A percentile compares a stretch with the other conserved stretches of the same genome.
phyloP scores from a whole-genome alignment of 2,113 vertebrate species.

The Petrocephalus zakoni region DNA sequence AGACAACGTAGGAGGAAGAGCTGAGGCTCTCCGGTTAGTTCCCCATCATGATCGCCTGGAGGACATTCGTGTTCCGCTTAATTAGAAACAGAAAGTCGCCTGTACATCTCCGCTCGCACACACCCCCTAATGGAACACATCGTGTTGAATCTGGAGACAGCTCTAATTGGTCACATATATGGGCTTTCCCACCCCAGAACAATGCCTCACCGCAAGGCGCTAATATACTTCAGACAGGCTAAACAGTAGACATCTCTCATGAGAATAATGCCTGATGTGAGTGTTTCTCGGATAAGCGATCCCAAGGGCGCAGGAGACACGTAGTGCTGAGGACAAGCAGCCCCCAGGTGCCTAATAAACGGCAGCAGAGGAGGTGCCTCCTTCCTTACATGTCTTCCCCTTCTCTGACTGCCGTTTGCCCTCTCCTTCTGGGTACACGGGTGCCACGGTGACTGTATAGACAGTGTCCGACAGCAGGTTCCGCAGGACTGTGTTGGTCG shows the following conservation, averaged over 20 bases:
- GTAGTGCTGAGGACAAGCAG: background rate
- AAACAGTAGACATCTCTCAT: background rate
- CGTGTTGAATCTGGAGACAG: background rate
- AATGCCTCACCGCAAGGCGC: background rate
- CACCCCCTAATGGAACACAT: background rate
- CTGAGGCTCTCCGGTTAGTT: slow-evolving; percentile 13
- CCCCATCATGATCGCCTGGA: background rate
- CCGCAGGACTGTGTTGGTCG: slow-evolving; percentile 67
- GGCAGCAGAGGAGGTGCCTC: background rate
- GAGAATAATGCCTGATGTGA: background rate
- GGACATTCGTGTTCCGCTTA: background rate
- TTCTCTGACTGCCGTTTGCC: slow-evolving; percentile 66
- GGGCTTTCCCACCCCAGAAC: background rate
- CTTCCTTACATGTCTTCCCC: slow-evolving; percentile 67
- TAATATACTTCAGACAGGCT: background rate
- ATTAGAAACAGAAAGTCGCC: background rate
- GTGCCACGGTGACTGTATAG: slow-evolving; percentile 69
- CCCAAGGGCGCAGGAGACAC: background rate
- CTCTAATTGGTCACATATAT: background rate
- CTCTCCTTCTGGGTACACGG: slow-evolving; percentile 68
- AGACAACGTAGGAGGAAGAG: slow-evolving; percentile 16
- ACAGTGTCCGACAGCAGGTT: slow-evolving; percentile 66
- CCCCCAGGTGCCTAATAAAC: background rate
- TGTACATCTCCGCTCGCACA: background rate
- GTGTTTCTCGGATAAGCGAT: background rate